Base-by-base conservation (phyloP, 2,113 vertebrate species). In the Lophura nycthemera region DNA sequence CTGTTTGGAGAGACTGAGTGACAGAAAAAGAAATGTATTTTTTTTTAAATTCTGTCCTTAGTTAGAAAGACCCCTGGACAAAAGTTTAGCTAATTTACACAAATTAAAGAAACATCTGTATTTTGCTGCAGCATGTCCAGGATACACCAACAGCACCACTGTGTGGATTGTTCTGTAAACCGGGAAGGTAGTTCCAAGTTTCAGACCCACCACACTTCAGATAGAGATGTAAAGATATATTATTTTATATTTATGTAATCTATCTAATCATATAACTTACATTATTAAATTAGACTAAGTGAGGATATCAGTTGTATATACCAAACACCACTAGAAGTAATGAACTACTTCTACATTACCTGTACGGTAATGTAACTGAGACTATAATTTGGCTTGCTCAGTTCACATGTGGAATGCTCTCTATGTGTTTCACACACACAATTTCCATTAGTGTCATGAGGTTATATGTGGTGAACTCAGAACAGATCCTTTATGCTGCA, bases 131-230 rank as follows among this genome's bases (percentile, higher is more conserved):
- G 19, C 32, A 78, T 11, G 20, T 64, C 18, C 72, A 95, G 22
- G 74, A 81, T 32, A 69, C 5, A 6, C 29, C 87, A 69, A 96
- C 81, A 86, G 95, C 97, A 92, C 97, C 98, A 47, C 95, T 56
- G 40, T 86, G 97, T 97, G 98, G 97, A 84, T 19, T 84, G 24
- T 66, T 88, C 40, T 13, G 19, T 67, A 91, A 64, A 88, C 10
- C n/a, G 30, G 40, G 14, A 61, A 57, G 1, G 10, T 64, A 30
- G n/a, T 78, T 40, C 75, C 18, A 40, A 85, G 25, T 11, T 47
- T 61, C 22, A 60, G 22, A 75, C 50, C 11, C 86, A 43, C 9
- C 4, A 43, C 0, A 0, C 6, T 83, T 40, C 38, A 67, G 21
- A 59, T 11, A 85, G 77, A 92, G 69, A 86, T 36, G 13, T 11